Evolutionary conservation across 2,113 vertebrate species (phyloP), one percentile per base, ranked within the genome.

Genomic region (Larimichthys polyactis): DNA sequence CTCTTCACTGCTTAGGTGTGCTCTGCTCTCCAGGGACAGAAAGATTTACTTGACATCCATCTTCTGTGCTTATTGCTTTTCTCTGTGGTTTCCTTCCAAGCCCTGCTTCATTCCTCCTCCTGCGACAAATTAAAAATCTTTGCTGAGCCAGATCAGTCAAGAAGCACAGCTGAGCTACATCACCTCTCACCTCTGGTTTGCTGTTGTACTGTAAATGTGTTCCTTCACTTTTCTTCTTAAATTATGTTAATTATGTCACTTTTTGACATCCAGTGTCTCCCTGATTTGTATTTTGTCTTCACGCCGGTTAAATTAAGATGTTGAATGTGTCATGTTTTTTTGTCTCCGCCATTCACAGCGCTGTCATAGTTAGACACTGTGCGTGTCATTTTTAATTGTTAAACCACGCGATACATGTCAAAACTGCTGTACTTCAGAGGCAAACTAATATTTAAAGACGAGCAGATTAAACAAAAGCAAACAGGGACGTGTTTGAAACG

Each of bases 341-440:
- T 4, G 8, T 10, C 20, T 17, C 5, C 24, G 10, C 66, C 49
- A 43, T 51, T 77, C 51, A 52, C 12, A 27, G 73, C 1, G 9
- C 66, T 71, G 66, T 71, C 80, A 76, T 20, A 5, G 40, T 29
- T 44, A 22, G 4, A 72, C 68, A 60, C 67, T 44, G 54, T 2
- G 12, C 40, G 12, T 58, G 59, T 76, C 73, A 71, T 27, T 48
- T 57, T 48, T 32, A 0, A 51, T 59, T 66, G 22, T 64, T 16
- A 58, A 71, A 71, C 29, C 51, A 51, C 43, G n/a, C 29, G 43
- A 44, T 14, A 16, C 29, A 7, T 43, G 73, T 71, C 80, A 66
- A 65, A 77, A 82, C 67, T 75, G 73, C 19, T 40, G 20, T 2
- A 1, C 24, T 9, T 16, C 5, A 58, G 8, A 54, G 36, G 49